Conservation (phyloP, 2,113 vertebrate genomes). For the Chiloscyllium plagiosum region DNA sequence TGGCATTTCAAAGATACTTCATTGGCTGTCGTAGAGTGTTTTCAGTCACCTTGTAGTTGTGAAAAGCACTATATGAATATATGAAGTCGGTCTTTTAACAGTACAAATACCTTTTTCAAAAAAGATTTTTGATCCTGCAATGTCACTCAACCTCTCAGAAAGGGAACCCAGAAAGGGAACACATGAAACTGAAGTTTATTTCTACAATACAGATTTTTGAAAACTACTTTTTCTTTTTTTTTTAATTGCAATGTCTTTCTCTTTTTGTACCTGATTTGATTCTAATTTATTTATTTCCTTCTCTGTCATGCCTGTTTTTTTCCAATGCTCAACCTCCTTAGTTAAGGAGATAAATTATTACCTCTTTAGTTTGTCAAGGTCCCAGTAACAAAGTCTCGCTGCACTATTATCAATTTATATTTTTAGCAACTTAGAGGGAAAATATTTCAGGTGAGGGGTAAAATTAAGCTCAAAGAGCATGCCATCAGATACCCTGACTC, state of each 20-base stretch:
- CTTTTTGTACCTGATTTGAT: not conserved
- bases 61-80: not conserved
- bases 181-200: not conserved
- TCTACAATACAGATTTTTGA: not conserved
- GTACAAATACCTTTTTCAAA: not conserved
- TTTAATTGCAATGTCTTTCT: too few species aligned
- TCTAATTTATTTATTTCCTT: not conserved
- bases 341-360: not conserved
- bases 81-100: not conserved
- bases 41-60: not conserved
- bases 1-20: not conserved
- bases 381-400: not conserved
- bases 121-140: not conserved
- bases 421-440: not conserved
- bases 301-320: not conserved
- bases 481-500: not conserved
- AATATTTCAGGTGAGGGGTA: not conserved
- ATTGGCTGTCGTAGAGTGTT: not conserved
- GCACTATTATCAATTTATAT: not conserved
- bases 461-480: not conserved
- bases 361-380: not conserved
- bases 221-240: not conserved
- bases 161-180: not conserved
- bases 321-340: not conserved
- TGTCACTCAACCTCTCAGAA: too few species aligned